These are phyloP conservation scores for Callopanchax toddi DNA, from an alignment of 2,113 vertebrate species.

Conservation along the genomic window DNA sequence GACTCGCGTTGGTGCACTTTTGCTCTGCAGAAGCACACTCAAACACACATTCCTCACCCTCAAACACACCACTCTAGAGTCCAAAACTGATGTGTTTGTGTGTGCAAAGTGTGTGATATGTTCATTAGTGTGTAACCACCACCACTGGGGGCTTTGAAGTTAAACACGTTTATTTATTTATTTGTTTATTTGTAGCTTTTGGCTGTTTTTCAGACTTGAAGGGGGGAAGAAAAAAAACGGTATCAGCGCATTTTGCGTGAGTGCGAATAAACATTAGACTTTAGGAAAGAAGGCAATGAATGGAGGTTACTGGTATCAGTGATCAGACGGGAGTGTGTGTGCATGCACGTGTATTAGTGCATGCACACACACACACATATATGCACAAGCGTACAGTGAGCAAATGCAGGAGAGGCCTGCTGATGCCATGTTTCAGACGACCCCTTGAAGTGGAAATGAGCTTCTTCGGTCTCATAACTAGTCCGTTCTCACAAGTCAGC, in stretches of 20 bases:
- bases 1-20: slow-evolving; percentile 37
- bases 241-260: slow-evolving; percentile 75
- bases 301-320: slow-evolving; percentile 46
- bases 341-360: slow-evolving; percentile 31
- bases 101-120: slow-evolving; percentile 46
- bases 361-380: neutral
- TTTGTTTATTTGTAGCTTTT: slow-evolving; percentile 61
- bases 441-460: slow-evolving; percentile 82
- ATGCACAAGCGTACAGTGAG: neutral
- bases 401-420: slow-evolving; percentile 66
- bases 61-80: slow-evolving; percentile 39
- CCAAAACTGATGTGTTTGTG: slow-evolving; percentile 39
- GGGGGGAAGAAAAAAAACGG: too few relatives aligned
- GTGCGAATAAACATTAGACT: slow-evolving; percentile 67
- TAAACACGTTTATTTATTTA: too few relatives aligned
- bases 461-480: slow-evolving; percentile 68
- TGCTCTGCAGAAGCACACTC: slow-evolving; percentile 11
- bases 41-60: slow-evolving; percentile 20
- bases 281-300: slow-evolving; percentile 45
- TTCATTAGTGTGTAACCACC: slow-evolving; percentile 60
- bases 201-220: slow-evolving; percentile 68
- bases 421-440: slow-evolving; percentile 79
- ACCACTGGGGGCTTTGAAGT: slow-evolving; percentile 56
- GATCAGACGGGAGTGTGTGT: slow-evolving; percentile 28
- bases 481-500: slow-evolving; percentile 78